These are phyloP conservation scores for Pseudopodoces humilis DNA, from an alignment of 2,113 vertebrate species.

Conservation along the genomic window DNA sequence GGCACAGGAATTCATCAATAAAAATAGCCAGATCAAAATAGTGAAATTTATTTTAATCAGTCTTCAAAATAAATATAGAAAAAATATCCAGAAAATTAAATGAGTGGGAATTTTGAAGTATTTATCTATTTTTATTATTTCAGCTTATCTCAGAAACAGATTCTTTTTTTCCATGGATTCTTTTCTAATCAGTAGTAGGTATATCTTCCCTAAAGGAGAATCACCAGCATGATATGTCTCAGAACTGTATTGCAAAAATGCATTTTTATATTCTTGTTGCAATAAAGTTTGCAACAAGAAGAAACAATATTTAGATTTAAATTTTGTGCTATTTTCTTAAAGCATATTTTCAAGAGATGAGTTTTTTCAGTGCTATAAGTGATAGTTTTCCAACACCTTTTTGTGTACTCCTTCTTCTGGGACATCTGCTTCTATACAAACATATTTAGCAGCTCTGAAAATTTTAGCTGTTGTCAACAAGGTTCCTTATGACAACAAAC, in stretches of 20 bases:
- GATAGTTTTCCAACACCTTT: not conserved
- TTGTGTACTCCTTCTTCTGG: not conserved
- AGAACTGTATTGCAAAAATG: not conserved
- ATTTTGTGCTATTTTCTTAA: not conserved
- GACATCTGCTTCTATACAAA: not conserved
- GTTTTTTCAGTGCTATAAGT: not conserved
- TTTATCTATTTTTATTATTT: not conserved
- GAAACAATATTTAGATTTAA: not conserved
- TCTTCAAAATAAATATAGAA: not conserved
- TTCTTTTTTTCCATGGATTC: not conserved
- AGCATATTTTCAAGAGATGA: not conserved
- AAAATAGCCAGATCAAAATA: not conserved
- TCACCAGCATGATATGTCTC: not conserved
- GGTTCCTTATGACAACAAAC: conserved; percentile 8
- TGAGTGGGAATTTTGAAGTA: not conserved
- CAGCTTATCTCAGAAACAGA: not conserved
- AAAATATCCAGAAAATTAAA: not conserved
- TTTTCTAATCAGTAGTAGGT: not conserved
- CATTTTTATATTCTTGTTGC: not conserved
- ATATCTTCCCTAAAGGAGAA: not conserved
- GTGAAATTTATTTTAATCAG: not conserved
- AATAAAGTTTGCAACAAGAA: not conserved
- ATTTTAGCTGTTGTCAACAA: not conserved
- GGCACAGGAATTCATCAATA: not conserved
- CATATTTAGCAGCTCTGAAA: conserved; percentile 18